phyloP scores from a whole-genome alignment of 2,797 vertebrate species.

The Sarcophilus harrisii region DNA sequence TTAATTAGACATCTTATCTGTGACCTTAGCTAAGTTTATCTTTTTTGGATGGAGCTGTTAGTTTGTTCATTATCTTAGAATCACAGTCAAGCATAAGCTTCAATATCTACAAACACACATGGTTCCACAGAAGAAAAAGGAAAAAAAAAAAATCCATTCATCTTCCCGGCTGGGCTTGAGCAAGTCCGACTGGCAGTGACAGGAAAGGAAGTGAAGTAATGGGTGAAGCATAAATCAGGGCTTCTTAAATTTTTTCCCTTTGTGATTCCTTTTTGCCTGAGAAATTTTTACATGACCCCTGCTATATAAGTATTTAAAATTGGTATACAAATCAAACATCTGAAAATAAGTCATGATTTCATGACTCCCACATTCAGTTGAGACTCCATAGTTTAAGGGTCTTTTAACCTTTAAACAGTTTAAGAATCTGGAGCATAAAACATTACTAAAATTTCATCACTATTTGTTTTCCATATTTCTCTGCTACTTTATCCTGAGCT shows the following conservation, averaged over 20 bases:
- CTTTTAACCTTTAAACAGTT: no score
- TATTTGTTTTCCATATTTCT: not conserved
- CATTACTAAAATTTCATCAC: not conserved
- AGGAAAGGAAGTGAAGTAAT: not conserved
- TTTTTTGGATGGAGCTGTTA: conserved; percentile 37
- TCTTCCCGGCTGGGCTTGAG: not conserved
- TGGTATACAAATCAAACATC: no score
- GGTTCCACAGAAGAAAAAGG: not conserved
- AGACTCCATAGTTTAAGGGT: no score
- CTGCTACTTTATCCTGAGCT: not conserved
- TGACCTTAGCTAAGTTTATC: conserved; percentile 34
- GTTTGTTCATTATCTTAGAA: conserved; percentile 52
- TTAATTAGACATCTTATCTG: conserved; percentile 67
- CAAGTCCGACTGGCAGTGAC: not conserved
- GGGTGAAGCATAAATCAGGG: not conserved
- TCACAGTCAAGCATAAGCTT: conserved; percentile 26
- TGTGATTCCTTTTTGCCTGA: no score
- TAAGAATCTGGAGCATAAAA: no score
- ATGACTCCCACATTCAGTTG: no score
- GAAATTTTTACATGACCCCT: no score
- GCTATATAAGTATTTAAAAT: no score
- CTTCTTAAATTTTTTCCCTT: no score
- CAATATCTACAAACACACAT: conserved; percentile 23
- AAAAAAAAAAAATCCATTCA: conserved; percentile 2
- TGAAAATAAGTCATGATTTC: no score